phyloP scores from a whole-genome alignment of 1,140 invertebrate species.

The Drosophila lini region DNA sequence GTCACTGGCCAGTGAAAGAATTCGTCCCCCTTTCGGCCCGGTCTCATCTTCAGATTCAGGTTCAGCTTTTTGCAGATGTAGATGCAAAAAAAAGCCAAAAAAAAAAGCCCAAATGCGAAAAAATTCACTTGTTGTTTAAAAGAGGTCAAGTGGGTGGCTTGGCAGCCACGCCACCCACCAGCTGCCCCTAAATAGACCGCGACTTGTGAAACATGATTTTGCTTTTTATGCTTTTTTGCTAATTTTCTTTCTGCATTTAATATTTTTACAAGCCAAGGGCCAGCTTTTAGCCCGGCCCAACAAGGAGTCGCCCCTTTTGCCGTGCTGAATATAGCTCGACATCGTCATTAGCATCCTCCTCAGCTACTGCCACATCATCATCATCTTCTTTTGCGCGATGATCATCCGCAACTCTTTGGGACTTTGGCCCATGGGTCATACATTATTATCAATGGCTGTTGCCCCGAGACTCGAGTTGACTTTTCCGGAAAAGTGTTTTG shows the following conservation, averaged over 20 bases:
- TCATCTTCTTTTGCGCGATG: constrained; percentile 1
- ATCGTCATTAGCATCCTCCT: constrained; percentile 29
- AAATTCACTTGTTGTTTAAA: constrained; percentile 73
- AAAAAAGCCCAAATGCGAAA: constrained; percentile 31
- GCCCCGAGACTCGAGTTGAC: constrained; percentile 33
- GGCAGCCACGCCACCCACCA: constrained; percentile 19
- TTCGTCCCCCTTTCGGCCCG: constrained; percentile 36
- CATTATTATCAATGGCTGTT: constrained; percentile 44
- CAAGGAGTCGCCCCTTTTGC: constrained; percentile 31
- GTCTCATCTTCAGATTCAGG: constrained; percentile 42
- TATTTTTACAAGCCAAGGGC: constrained; percentile 63
- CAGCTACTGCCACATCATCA: constrained; percentile 1
- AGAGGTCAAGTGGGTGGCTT: constrained; percentile 76
- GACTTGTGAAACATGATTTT: constrained; percentile 81
- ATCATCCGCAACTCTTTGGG: constrained; percentile 39
- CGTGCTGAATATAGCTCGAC: constrained; percentile 17
- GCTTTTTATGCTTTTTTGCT: constrained; percentile 78
- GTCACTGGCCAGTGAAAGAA: constrained; percentile 37
- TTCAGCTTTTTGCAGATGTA: constrained; percentile 33
- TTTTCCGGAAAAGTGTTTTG: constrained; percentile 12
- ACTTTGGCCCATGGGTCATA: constrained; percentile 21
- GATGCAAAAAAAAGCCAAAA: constrained; percentile 4
- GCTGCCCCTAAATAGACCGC: constrained; percentile 19
- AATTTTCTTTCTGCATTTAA: constrained; percentile 76
- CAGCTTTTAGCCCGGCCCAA: constrained; percentile 30